These are phyloP conservation scores for Dione juno DNA, from an alignment of 2,888 invertebrate genomes.

Conservation along the genomic window DNA sequence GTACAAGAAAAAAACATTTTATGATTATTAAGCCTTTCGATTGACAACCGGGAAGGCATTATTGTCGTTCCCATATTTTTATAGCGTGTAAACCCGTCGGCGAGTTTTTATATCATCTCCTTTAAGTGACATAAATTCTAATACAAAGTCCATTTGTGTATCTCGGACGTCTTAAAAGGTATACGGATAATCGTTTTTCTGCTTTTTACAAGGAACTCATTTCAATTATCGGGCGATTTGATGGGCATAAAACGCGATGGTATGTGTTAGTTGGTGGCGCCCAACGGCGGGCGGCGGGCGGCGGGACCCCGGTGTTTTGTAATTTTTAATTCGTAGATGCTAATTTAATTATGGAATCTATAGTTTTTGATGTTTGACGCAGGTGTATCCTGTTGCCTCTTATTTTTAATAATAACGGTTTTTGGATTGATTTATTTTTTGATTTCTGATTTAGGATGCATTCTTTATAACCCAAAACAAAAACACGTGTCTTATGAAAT, in stretches of 20 bases:
- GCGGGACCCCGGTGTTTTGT: conserved; percentile 67
- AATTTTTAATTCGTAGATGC: conserved; percentile 75
- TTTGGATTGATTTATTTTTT: conserved; percentile 47
- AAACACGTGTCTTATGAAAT: not conserved
- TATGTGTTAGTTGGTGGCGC: conserved; percentile 77
- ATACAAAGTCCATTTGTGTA: conserved; percentile 84
- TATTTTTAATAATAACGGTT: conserved; percentile 68
- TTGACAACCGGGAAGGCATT: conserved; percentile 81
- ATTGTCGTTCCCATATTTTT: conserved; percentile 81
- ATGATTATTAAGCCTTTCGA: conserved; percentile 81
- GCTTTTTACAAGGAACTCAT: conserved; percentile 83
- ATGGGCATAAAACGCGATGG: conserved; percentile 78
- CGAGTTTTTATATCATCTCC: conserved; percentile 81
- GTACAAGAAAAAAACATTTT: conserved; percentile 80
- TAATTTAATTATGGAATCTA: conserved; percentile 80
- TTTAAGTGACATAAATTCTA: conserved; percentile 84
- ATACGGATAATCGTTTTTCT: conserved; percentile 82
- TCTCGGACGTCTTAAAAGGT: conserved; percentile 83
- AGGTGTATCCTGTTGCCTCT: conserved; percentile 74
- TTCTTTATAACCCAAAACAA: not conserved
- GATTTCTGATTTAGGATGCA: conserved; percentile 11
- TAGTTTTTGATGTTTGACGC: conserved; percentile 60
- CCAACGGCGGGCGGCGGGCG: conserved; percentile 70
- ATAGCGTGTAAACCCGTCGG: conserved; percentile 83
- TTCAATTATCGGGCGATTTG: conserved; percentile 83